Evolutionary conservation across 2,113 vertebrate species (phyloP).

Genomic region (Ammodramus savannarum): DNA sequence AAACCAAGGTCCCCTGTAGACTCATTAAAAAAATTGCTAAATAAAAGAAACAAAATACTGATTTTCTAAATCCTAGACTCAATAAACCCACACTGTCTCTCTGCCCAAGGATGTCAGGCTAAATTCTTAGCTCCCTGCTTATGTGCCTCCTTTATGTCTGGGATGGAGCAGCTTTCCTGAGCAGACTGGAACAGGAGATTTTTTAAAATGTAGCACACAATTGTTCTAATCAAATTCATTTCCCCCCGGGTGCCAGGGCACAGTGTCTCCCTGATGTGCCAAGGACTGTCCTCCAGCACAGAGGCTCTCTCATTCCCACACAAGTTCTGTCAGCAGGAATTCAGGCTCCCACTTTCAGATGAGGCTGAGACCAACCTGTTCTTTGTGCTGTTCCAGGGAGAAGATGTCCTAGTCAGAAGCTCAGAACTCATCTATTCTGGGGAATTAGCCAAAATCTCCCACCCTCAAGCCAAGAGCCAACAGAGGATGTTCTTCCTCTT

Average conservation of each 20-base stretch:
- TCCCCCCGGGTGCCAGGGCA: not conserved
- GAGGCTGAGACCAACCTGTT: not conserved
- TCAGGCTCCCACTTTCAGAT: not conserved
- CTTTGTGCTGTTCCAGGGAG: slow-evolving; percentile 77
- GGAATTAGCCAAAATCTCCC: slow-evolving; percentile 88
- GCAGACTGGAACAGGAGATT: not conserved
- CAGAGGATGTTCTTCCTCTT: slow-evolving; percentile 97
- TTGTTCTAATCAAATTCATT: not conserved
- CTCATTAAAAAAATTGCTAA: not conserved
- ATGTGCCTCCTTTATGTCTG: not conserved
- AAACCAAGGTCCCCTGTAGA: not conserved
- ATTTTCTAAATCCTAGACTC: not conserved
- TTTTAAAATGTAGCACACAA: accelerated
- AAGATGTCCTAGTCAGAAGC: slow-evolving; percentile 90
- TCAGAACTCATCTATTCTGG: slow-evolving; percentile 95
- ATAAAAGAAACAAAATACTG: not conserved
- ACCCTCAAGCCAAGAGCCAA: slow-evolving; percentile 90
- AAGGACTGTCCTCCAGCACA: not conserved
- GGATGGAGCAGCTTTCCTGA: not conserved
- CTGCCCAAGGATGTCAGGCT: not conserved
- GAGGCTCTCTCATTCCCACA: not conserved
- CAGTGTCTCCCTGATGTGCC: not conserved
- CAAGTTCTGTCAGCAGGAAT: not conserved
- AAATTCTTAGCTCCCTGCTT: not conserved
- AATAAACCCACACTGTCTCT: not conserved